Conservation (phyloP, 2,888 invertebrate genomes). For the Sarcophaga subvicina region DNA sequence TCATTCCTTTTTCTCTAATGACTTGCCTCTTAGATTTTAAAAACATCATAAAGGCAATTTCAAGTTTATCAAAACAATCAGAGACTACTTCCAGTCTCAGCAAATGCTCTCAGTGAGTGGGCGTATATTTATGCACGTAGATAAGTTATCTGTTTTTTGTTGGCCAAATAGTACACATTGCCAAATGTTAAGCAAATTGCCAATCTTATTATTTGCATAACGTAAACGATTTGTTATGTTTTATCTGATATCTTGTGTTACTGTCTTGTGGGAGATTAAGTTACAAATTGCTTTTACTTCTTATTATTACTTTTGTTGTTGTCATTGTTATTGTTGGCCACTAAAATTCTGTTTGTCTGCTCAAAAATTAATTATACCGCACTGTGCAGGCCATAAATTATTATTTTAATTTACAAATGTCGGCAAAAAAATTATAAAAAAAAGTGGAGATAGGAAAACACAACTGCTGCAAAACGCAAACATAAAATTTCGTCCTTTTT, state of each 20-base stretch:
- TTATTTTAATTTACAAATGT: conserved; percentile 39
- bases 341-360: conserved; percentile 30
- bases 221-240: background rate
- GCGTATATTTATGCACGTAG: background rate
- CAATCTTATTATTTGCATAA: background rate
- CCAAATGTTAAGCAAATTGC: background rate
- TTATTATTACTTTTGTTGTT: conserved; percentile 14
- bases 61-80: too few species aligned
- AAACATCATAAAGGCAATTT: too few species aligned
- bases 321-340: background rate
- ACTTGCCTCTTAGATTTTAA: too few species aligned
- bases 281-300: conserved; percentile 26
- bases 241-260: background rate
- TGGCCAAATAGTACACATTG: background rate
- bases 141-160: background rate
- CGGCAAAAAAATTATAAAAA: background rate
- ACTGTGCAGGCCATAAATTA: conserved; percentile 62
- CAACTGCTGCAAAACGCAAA: conserved; percentile 30
- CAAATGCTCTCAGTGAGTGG: too few species aligned
- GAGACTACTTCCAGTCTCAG: background rate
- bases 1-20: too few species aligned
- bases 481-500: conserved; percentile 40
- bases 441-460: background rate
- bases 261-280: conserved; percentile 25
- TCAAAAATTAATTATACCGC: conserved; percentile 67